Evolutionary conservation across 2,113 vertebrate genomes (phyloP).

Genomic region (Pseudorasbora parva): DNA sequence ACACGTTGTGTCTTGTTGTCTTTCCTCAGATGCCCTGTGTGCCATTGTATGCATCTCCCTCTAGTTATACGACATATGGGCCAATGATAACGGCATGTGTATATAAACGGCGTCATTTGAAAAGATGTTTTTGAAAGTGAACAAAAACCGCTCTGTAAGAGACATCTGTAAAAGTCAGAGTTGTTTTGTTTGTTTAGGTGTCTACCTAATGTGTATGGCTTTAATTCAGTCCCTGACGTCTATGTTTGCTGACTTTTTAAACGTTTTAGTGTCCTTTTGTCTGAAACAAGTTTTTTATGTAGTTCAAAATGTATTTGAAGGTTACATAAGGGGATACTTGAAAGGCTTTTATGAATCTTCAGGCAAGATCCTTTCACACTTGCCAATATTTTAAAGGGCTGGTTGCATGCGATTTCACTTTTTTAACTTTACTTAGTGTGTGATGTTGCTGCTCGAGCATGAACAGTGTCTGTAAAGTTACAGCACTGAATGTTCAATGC

Average conservation of each 20-base stretch:
- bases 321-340: background rate
- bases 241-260: background rate
- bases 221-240: background rate
- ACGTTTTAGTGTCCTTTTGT: background rate
- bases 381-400: background rate
- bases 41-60: constrained; percentile 25
- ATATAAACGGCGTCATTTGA: background rate
- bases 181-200: constrained; percentile 17
- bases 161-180: background rate
- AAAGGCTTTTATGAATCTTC: background rate
- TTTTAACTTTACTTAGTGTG: too few species aligned
- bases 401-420: too few species aligned
- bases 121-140: background rate
- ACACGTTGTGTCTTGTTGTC: constrained; percentile 47
- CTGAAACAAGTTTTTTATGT: background rate
- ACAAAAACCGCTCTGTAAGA: background rate
- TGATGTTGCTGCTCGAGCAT: too few species aligned
- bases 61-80: constrained; percentile 28
- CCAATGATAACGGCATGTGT: background rate
- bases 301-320: constrained; percentile 14
- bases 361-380: constrained; percentile 4
- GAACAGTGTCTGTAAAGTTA: too few species aligned
- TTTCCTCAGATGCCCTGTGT: constrained; percentile 13
- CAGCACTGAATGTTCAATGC: too few species aligned
- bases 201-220: background rate